Conservation (phyloP, 2,888 invertebrate species). For the Calliphora vomitoria region DNA sequence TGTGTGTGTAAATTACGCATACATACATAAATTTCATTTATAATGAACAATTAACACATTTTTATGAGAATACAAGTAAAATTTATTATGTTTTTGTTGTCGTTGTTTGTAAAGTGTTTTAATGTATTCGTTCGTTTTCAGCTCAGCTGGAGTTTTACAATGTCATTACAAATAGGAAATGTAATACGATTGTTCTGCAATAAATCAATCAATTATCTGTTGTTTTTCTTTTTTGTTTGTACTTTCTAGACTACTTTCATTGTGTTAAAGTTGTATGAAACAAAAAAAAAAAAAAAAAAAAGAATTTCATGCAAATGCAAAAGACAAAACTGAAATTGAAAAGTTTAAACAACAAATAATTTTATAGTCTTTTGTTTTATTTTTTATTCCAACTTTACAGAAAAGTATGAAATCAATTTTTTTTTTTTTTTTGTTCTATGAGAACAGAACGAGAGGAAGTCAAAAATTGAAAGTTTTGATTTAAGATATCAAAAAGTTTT, state of each 20-base stretch:
- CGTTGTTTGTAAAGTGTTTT: background rate
- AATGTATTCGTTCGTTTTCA: background rate
- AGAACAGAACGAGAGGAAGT: conserved; percentile 8
- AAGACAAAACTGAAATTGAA: conserved; percentile 31
- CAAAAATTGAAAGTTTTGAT: conserved; percentile 55
- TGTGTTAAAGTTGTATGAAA: background rate
- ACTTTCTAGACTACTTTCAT: background rate
- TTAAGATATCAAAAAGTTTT: conserved; percentile 53
- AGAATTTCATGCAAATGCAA: background rate
- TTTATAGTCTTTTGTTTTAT: conserved; percentile 41
- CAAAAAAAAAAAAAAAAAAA: too few relatives aligned
- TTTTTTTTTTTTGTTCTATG: conserved; percentile 25
- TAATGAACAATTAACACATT: conserved; percentile 39
- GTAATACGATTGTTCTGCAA: background rate
- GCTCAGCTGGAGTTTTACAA: conserved; percentile 24
- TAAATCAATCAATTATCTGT: conserved; percentile 39
- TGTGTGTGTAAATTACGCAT: background rate
- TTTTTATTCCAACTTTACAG: background rate
- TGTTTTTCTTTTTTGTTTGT: background rate
- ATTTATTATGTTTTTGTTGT: conserved; percentile 1
- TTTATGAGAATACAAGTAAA: conserved; percentile 1
- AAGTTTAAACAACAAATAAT: conserved; percentile 37
- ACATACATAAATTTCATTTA: background rate
- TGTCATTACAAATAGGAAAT: background rate
- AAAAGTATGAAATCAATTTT: background rate